A percentile compares a stretch with the other conserved stretches of the same genome.
phyloP scores from a whole-genome alignment of 1,140 invertebrate species.

The Hypothenemus hampei region DNA sequence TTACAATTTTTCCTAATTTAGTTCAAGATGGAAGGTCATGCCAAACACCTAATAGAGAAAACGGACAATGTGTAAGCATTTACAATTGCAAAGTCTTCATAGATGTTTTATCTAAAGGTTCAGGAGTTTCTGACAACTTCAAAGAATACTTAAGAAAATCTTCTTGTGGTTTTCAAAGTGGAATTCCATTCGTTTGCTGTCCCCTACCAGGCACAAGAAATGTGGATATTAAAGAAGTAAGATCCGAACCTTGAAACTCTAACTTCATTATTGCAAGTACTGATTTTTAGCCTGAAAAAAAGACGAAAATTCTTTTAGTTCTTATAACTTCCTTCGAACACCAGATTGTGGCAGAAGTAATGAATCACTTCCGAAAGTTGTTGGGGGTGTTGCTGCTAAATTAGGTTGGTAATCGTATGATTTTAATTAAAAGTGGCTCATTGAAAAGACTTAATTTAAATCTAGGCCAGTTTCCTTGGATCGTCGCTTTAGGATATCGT shows the following conservation, averaged over 20 bases:
- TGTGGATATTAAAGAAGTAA: not conserved
- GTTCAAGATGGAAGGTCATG: not conserved
- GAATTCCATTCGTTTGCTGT: constrained; percentile 53
- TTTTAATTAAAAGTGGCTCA: not conserved
- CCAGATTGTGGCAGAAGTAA: constrained; percentile 44
- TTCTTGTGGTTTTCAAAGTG: constrained; percentile 51
- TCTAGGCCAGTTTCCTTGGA: constrained; percentile 67
- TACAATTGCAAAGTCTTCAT: constrained; percentile 46
- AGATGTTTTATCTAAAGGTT: constrained; percentile 37
- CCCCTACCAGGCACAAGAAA: constrained; percentile 26
- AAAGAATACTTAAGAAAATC: constrained; percentile 36
- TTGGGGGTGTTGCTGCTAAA: constrained; percentile 45
- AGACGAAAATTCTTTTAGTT: not conserved
- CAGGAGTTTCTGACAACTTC: constrained; percentile 28
- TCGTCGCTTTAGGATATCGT: constrained; percentile 62
- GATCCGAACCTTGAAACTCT: not conserved
- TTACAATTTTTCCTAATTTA: no score
- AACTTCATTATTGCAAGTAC: not conserved
- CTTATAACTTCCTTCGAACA: constrained; percentile 4
- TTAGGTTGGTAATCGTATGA: constrained; percentile 27
- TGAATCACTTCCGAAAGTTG: constrained; percentile 41
- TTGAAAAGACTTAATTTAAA: not conserved
- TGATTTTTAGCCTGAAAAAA: constrained; percentile 1
- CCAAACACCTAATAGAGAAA: not conserved
- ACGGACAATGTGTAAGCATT: constrained; percentile 49